These are phyloP conservation scores for Phrynosoma platyrhinos DNA, from an alignment of 2,113 vertebrate genomes.

Conservation along the genomic window DNA sequence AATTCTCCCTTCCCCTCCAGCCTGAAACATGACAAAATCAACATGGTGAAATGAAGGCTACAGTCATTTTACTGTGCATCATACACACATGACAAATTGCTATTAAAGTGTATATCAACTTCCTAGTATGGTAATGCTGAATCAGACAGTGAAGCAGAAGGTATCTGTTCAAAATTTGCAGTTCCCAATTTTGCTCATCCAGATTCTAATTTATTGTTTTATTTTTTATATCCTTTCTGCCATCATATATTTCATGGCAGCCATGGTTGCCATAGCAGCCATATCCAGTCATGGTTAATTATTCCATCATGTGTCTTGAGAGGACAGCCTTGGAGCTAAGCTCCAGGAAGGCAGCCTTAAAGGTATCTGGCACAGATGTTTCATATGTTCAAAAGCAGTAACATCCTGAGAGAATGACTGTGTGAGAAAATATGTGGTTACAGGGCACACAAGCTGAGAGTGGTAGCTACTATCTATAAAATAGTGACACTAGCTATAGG, in stretches of 20 bases:
- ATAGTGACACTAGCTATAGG: too few relatives aligned
- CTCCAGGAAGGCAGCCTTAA: neutral
- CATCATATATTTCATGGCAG: neutral
- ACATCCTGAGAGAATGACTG: neutral
- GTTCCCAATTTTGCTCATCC: neutral
- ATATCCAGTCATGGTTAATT: neutral
- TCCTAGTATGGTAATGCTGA: neutral
- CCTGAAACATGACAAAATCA: conserved; percentile 67
- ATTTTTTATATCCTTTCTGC: neutral
- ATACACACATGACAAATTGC: neutral
- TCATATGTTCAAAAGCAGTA: neutral
- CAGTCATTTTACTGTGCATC: neutral
- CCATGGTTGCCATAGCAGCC: too few relatives aligned
- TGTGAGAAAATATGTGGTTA: neutral
- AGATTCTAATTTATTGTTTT: neutral
- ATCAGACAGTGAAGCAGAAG: neutral
- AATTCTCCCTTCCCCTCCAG: conserved; percentile 83
- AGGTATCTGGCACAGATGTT: neutral
- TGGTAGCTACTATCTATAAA: neutral
- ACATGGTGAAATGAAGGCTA: neutral
- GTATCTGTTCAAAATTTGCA: neutral
- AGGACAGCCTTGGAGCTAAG: neutral
- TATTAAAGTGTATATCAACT: neutral
- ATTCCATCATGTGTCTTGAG: neutral
- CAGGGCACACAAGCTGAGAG: neutral